phyloP scores from a whole-genome alignment of 2,113 vertebrate species.

The Micronycteris hirsuta region DNA sequence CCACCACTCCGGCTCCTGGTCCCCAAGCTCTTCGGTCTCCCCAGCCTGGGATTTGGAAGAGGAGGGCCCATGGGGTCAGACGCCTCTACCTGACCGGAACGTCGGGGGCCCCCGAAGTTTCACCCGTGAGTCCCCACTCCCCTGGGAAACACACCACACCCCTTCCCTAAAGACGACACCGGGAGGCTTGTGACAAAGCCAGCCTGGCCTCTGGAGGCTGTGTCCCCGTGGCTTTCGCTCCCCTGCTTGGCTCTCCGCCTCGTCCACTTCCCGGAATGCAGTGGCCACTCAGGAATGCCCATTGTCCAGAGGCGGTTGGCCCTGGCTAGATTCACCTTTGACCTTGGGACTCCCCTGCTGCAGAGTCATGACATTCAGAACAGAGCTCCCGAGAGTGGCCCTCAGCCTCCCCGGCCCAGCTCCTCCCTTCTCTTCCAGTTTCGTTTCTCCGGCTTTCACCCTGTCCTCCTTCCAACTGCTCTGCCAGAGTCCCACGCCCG shows the following conservation, averaged over 20 bases:
- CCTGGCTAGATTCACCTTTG: not conserved
- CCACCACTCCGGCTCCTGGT: conserved; percentile 84
- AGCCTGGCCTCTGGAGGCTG: not conserved
- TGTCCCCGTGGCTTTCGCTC: too few species aligned
- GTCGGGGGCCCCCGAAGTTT: conserved; percentile 81
- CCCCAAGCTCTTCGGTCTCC: conserved; percentile 85
- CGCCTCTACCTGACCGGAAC: conserved; percentile 74
- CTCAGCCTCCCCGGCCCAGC: not conserved
- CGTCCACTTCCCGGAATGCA: not conserved
- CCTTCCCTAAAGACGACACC: not conserved
- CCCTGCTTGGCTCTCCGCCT: not conserved
- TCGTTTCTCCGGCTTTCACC: not conserved
- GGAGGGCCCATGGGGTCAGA: conserved; percentile 82
- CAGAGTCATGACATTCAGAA: not conserved
- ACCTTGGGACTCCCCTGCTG: not conserved
- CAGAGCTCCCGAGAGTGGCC: not conserved
- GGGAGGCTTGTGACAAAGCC: not conserved
- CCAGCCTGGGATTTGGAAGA: conserved; percentile 90
- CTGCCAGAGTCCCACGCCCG: not conserved
- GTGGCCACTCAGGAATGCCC: not conserved
- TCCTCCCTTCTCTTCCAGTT: not conserved
- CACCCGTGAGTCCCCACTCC: conserved; percentile 85
- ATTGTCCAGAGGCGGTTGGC: not conserved
- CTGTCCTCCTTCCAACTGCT: not conserved
- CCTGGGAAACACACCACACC: not conserved